A percentile compares a stretch with the other conserved stretches of the same genome.
phyloP scores from a whole-genome alignment of 2,113 vertebrate genomes.

The Australoheros scitulus region DNA sequence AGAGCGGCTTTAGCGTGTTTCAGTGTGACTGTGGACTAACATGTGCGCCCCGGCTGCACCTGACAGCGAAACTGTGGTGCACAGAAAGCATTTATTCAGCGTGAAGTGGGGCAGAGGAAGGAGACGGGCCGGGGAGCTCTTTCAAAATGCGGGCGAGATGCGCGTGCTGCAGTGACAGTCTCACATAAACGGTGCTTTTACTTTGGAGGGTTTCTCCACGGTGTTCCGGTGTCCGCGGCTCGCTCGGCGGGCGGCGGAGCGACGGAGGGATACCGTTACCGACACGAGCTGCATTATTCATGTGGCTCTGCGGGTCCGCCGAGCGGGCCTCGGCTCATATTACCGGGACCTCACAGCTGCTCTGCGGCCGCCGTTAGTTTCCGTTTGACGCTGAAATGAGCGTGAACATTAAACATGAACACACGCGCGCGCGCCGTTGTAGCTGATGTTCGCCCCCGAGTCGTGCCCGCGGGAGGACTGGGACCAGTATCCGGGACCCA shows the following conservation, averaged over 20 bases:
- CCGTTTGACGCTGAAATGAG: not conserved
- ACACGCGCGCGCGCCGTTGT: slow-evolving; percentile 19
- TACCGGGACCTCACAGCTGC: not conserved
- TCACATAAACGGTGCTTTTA: slow-evolving; percentile 31
- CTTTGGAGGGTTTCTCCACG: slow-evolving; percentile 32
- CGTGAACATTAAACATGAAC: not conserved
- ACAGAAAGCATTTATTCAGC: slow-evolving; percentile 20
- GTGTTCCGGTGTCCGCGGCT: not conserved
- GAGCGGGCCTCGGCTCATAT: not conserved
- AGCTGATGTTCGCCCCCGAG: slow-evolving; percentile 17
- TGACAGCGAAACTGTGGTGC: not conserved
- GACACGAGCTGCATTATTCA: slow-evolving; percentile 75
- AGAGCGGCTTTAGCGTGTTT: not conserved
- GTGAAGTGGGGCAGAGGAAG: not conserved
- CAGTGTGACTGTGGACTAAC: not conserved
- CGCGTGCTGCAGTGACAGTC: not conserved
- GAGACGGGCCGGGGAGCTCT: not conserved
- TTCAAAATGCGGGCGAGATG: slow-evolving; percentile 52
- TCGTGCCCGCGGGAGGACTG: slow-evolving; percentile 44
- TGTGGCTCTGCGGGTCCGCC: slow-evolving; percentile 59
- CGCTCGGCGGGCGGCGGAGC: slow-evolving; percentile 5
- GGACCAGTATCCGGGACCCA: slow-evolving; percentile 22
- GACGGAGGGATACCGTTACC: slow-evolving; percentile 16
- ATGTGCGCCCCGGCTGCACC: not conserved
- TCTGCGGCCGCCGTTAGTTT: not conserved